Evolutionary conservation across 2,888 invertebrate species (phyloP).

Genomic region (Zaprionus lineosus): DNA sequence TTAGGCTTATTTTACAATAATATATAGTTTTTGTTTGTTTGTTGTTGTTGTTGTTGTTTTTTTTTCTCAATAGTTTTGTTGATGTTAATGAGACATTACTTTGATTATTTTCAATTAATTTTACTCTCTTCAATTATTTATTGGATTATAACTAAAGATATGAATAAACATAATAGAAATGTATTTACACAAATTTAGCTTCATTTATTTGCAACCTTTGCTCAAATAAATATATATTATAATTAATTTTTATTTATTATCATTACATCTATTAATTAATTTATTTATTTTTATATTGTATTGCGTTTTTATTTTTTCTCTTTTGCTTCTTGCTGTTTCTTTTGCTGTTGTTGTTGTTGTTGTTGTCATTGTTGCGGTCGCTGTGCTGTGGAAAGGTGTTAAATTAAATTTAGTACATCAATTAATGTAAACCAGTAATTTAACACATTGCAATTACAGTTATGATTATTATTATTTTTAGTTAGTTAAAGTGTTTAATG

Average conservation of each 20-base stretch:
- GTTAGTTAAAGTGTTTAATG: constrained; percentile 13
- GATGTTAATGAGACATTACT: constrained; percentile 31
- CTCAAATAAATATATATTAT: constrained; percentile 43
- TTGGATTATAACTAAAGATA: constrained; percentile 27
- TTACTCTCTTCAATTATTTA: constrained; percentile 36
- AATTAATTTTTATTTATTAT: constrained; percentile 38
- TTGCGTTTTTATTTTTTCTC: constrained; percentile 5
- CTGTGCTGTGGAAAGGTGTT: constrained; percentile 36
- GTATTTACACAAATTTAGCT: constrained; percentile 30
- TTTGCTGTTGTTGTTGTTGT: constrained; percentile 6
- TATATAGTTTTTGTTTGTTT: constrained; percentile 29
- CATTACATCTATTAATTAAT: constrained; percentile 21
- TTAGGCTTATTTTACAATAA: constrained; percentile 49
- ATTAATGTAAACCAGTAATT: constrained; percentile 38
- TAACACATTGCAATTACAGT: constrained; percentile 51
- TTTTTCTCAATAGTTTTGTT: constrained; percentile 39
- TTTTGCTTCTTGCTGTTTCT: neutral
- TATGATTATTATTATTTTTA: constrained; percentile 33
- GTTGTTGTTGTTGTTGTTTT: constrained; percentile 2
- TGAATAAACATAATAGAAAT: constrained; percentile 35
- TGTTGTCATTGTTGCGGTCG: too few relatives aligned
- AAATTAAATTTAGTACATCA: constrained; percentile 43
- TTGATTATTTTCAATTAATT: constrained; percentile 25
- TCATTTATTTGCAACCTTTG: constrained; percentile 6
- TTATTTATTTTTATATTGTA: constrained; percentile 4